Evolutionary conservation across 2,113 vertebrate genomes (phyloP).

Genomic region (Campylorhamphus procurvoides): DNA sequence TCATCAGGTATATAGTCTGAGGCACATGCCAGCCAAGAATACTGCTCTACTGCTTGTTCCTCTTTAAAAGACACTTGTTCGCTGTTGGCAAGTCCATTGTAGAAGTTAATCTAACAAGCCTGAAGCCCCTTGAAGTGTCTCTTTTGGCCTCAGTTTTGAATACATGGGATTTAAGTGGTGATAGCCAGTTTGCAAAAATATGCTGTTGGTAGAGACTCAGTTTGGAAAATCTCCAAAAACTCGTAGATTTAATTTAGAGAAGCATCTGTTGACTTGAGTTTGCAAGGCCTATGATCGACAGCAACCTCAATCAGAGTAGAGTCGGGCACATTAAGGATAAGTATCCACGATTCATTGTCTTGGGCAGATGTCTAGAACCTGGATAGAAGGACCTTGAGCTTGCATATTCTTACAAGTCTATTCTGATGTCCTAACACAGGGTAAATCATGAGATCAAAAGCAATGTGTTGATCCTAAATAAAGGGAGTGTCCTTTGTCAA

Average conservation of each 20-base stretch:
- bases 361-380: not conserved
- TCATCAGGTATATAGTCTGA: not conserved
- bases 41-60: not conserved
- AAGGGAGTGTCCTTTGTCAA: not conserved
- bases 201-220: not conserved
- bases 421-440: not conserved
- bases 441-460: not conserved
- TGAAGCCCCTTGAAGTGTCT: not conserved
- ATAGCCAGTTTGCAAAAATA: not conserved
- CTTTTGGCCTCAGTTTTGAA: not conserved
- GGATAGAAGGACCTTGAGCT: not conserved
- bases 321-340: not conserved
- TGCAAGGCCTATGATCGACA: not conserved
- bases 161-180: not conserved
- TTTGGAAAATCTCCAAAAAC: not conserved
- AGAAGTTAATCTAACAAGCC: not conserved
- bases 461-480: not conserved
- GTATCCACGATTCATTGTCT: fast-evolving
- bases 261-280: not conserved
- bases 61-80: not conserved
- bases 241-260: not conserved
- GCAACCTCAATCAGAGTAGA: not conserved
- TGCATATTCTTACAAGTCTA: not conserved
- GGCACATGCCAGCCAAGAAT: not conserved
- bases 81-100: not conserved